Percentiles rank a stretch among this genome's conserved stretches.
Conservation (phyloP, 2,113 vertebrate genomes). For the Austrofundulus limnaeus region DNA sequence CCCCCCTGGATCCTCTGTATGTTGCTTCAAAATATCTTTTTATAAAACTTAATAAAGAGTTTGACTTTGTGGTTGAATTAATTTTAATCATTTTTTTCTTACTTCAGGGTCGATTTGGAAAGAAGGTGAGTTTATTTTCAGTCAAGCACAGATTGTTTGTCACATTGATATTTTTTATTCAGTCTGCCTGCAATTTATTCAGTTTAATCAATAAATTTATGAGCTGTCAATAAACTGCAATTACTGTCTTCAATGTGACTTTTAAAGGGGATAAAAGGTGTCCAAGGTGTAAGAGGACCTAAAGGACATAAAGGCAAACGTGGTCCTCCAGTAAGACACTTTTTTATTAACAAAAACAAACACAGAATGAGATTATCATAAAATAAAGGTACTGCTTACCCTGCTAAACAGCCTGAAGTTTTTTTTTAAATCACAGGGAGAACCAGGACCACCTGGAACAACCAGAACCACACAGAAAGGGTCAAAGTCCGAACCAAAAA, state of each 20-base stretch:
- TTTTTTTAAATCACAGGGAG: slow-evolving; percentile 60
- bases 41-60: background rate
- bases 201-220: background rate
- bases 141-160: background rate
- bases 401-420: background rate
- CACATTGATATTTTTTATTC: too few species aligned
- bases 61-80: background rate
- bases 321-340: slow-evolving; percentile 72
- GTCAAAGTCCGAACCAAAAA: slow-evolving; percentile 4
- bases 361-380: background rate
- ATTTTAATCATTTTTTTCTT: slow-evolving; percentile 19
- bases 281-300: slow-evolving; percentile 58
- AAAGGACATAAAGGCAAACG: slow-evolving; percentile 73
- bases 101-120: slow-evolving; percentile 72
- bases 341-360: background rate
- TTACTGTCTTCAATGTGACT: fast-evolving
- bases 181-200: background rate
- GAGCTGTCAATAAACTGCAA: background rate
- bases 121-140: slow-evolving; percentile 56
- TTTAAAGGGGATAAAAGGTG: slow-evolving; percentile 76
- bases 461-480: background rate
- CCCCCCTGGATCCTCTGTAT: slow-evolving; percentile 62
- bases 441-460: slow-evolving; percentile 56
- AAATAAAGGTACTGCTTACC: too few species aligned
- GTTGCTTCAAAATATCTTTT: slow-evolving; percentile 33